Conservation (phyloP, 2,113 vertebrate genomes). For the Halcyon senegalensis region DNA sequence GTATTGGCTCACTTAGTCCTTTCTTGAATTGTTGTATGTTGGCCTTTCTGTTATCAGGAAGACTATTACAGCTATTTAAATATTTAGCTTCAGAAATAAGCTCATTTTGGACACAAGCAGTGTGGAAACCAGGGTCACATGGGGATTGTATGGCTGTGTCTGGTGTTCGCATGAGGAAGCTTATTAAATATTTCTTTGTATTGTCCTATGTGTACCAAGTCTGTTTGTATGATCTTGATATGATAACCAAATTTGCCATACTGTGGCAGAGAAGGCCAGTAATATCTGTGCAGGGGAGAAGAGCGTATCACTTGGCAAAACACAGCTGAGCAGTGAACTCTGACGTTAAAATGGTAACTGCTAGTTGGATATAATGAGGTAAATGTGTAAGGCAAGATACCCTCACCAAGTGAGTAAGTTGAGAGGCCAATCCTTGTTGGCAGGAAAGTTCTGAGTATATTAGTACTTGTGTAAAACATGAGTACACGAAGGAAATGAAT, state of each 20-base stretch:
- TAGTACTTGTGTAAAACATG: conserved; percentile 8
- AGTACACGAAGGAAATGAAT: conserved; percentile 17
- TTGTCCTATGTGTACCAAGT: neutral
- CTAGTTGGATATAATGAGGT: conserved; percentile 1
- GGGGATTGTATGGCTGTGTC: neutral
- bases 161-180: neutral
- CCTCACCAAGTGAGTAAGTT: conserved; percentile 32
- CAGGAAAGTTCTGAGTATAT: conserved; percentile 16
- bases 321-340: neutral
- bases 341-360: neutral
- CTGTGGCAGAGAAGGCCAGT: neutral
- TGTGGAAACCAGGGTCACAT: neutral
- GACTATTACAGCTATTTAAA: neutral
- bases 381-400: neutral
- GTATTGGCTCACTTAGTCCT: neutral
- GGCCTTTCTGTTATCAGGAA: neutral
- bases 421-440: conserved; percentile 18
- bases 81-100: neutral
- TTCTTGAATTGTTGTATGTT: neutral
- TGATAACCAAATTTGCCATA: neutral
- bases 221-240: neutral
- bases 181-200: neutral
- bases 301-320: neutral
- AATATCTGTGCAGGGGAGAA: neutral
- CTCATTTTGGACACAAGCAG: neutral